Conservation (phyloP, 1,140 invertebrate genomes). For the Pinna nobilis region DNA sequence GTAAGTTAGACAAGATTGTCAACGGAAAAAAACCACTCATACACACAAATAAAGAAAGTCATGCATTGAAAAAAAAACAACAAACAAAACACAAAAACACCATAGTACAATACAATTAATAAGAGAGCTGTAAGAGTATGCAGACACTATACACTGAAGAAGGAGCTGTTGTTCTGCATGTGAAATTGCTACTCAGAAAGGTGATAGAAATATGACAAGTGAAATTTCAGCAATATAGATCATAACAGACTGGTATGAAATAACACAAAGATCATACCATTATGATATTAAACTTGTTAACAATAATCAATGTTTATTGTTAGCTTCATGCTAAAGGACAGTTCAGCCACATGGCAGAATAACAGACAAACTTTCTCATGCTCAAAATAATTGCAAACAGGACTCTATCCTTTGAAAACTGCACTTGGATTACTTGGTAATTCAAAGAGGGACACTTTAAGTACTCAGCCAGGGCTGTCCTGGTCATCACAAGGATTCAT, state of each 20-base stretch:
- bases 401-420: not conserved
- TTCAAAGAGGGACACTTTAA: not conserved
- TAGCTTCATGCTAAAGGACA: too few species aligned
- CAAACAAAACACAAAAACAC: not conserved
- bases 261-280: not conserved
- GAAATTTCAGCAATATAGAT: not conserved
- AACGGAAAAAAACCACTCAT: too few species aligned
- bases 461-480: not conserved
- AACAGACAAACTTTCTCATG: too few species aligned
- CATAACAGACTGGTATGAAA: not conserved
- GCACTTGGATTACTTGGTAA: not conserved
- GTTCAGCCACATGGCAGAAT: too few species aligned
- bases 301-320: too few species aligned
- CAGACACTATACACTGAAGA: too few species aligned
- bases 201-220: not conserved
- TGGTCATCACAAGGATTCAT: not conserved
- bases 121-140: not conserved
- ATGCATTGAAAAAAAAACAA: slow-evolving; percentile 3
- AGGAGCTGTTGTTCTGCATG: too few species aligned
- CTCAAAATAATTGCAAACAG: too few species aligned
- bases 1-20: too few species aligned
- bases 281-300: not conserved
- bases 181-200: not conserved
- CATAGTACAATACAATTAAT: not conserved
- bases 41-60: slow-evolving; percentile 11